These are phyloP conservation scores for Coelinius sp. DNA, from an alignment of 2,888 invertebrate genomes.

Conservation along the genomic window DNA sequence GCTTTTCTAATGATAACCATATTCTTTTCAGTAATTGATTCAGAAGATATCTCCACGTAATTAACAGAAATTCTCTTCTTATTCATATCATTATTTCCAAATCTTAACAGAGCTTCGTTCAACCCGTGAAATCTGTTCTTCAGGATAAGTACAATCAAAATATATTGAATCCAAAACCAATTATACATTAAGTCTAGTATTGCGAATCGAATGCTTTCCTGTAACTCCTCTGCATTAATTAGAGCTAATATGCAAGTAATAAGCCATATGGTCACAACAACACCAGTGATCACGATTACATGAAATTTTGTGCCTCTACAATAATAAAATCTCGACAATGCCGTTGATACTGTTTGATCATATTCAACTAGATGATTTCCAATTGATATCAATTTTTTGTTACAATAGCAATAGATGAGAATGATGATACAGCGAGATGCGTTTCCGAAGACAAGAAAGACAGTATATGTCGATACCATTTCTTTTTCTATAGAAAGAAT, in stretches of 20 bases:
- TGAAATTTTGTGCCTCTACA: background rate
- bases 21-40: background rate
- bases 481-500: background rate
- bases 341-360: background rate
- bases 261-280: background rate
- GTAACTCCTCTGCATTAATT: background rate
- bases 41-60: background rate
- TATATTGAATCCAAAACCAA: background rate
- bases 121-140: background rate
- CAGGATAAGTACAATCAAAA: background rate
- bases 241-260: background rate
- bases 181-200: background rate
- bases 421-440: background rate
- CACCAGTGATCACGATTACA: background rate
- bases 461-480: background rate
- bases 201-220: background rate
- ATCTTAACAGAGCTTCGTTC: background rate
- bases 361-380: background rate
- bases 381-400: background rate
- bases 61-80: background rate
- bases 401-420: background rate
- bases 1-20: background rate
- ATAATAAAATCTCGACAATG: background rate
- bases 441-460: background rate
- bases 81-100: background rate